Percentiles rank a stretch among this genome's conserved stretches.
phyloP scores from a whole-genome alignment of 2,113 vertebrate genomes.

The Merops nubicus region DNA sequence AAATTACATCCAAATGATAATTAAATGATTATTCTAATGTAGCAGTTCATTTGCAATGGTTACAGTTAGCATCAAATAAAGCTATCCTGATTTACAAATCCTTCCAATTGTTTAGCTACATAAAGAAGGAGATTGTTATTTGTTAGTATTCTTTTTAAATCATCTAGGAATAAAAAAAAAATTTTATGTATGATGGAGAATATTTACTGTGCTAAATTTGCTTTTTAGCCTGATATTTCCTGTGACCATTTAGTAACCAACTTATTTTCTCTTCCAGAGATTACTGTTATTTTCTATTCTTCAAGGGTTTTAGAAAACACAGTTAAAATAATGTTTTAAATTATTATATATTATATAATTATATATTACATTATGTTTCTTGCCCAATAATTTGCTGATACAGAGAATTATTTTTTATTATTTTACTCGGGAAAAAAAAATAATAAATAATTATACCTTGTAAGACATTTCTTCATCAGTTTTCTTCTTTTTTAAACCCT shows the following conservation, averaged over 20 bases:
- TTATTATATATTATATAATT: too few species aligned
- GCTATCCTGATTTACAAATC: neutral
- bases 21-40: neutral
- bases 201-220: neutral
- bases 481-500: constrained; percentile 60
- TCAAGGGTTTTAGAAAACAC: neutral
- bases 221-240: neutral
- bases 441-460: constrained; percentile 50
- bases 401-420: neutral
- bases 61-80: neutral
- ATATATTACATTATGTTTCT: neutral
- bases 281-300: neutral
- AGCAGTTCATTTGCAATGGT: neutral
- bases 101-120: neutral
- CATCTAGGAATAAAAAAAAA: neutral
- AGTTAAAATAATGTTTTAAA: neutral
- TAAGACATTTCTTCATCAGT: constrained; percentile 51
- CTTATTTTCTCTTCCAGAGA: neutral
- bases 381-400: neutral
- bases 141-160: neutral
- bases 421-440: neutral
- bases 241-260: neutral
- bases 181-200: neutral
- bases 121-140: neutral
- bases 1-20: neutral